Base-by-base conservation (phyloP, 2,888 invertebrate species). In the Norana najaformis region DNA sequence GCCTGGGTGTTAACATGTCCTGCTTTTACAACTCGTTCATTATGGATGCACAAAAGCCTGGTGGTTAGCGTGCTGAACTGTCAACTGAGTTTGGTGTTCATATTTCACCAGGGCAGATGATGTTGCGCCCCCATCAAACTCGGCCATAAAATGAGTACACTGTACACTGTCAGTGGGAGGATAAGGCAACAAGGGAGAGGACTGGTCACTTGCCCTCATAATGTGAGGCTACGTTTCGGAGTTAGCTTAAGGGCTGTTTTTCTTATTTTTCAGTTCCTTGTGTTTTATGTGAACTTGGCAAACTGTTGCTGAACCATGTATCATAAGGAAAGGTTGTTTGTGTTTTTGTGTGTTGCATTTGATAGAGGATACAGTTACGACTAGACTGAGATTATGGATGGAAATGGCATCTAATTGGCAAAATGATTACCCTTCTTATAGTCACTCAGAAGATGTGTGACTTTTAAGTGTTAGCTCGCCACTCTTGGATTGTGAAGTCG, bases 331-430 rank as follows among this genome's bases (percentile, higher is more conserved):
- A n/a, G n/a, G 69, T 69, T 69, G 30, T 69, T 16, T 69, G 30
- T 69, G 4, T 4, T 69, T 14, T 47, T 47, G 53, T 53, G 69
- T 69, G 69, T 69, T 69, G 69, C 69, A 69, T 69, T 69, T n/a
- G n/a, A n/a, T 16, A 11, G 69, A 69, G n/a, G 2, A 69, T 69
- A n/a, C 8, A 11, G 16, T 23, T 23, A 23, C 47, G 30, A 69
- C 11, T 69, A 69, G 69, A 69, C 69, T 69, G 69, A 69, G 69
- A 69, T 69, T 69, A n/a, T 69, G 69, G 69, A 69, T 69, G 69
- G n/a, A 69, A 69, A 69, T 3, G 69, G 16, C 6, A 23, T 47
- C 47, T n/a, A 41, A 18, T 18, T 41, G 41, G 18, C 18, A 13
- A n/a, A n/a, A 11, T 8, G n/a, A n/a, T 69, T 69, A n/a, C 6